Percentiles rank a stretch among this genome's conserved stretches.
These are phyloP conservation scores for Coccyzus lansbergi DNA, from an alignment of 2,797 vertebrate species.

Conservation along the genomic window DNA sequence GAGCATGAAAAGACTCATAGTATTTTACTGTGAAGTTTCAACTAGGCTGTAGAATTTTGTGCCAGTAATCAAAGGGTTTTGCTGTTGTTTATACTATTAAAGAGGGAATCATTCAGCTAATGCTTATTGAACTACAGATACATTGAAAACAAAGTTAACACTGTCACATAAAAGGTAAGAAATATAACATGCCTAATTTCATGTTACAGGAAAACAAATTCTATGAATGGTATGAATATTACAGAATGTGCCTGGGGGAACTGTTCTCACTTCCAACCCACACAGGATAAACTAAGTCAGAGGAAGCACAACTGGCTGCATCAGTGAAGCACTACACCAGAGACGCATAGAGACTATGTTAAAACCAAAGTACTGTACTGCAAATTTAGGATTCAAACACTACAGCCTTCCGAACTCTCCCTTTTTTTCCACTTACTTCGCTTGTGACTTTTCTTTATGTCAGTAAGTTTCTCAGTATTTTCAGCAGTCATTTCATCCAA, in stretches of 20 bases:
- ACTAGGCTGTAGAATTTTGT: background rate
- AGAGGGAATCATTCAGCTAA: background rate
- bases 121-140: background rate
- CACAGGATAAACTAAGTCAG: background rate
- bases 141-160: background rate
- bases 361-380: background rate
- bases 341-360: background rate
- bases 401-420: background rate
- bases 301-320: background rate
- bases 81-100: background rate
- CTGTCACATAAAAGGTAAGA: background rate
- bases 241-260: background rate
- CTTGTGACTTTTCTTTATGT: conserved; percentile 63
- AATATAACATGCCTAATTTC: background rate
- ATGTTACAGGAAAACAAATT: background rate
- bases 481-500: conserved; percentile 59
- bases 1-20: background rate
- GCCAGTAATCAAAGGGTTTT: background rate
- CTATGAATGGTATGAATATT: background rate
- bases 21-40: background rate
- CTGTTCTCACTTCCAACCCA: background rate
- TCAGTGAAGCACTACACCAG: background rate
- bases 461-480: conserved; percentile 27
- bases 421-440: conserved; percentile 67
- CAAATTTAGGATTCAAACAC: background rate